These are phyloP conservation scores for Cephus runcator DNA, from an alignment of 2,888 invertebrate genomes.

Conservation along the genomic window DNA sequence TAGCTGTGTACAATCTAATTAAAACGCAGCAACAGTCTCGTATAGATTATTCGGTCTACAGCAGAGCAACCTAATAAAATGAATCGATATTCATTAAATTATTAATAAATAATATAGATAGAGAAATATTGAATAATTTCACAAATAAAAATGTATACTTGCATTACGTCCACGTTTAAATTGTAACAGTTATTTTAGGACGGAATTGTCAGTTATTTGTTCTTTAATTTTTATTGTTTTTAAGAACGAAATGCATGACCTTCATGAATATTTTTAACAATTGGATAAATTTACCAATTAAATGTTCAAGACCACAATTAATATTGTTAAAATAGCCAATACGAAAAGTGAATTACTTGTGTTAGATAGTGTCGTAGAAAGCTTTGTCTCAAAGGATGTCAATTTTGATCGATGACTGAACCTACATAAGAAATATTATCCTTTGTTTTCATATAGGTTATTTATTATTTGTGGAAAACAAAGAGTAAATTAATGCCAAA, in stretches of 20 bases:
- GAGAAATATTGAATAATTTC: not conserved
- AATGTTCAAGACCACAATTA: not conserved
- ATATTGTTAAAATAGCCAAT: not conserved
- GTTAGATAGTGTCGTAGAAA: not conserved
- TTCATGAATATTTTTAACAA: not conserved
- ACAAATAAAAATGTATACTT: not conserved
- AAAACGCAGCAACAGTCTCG: not conserved
- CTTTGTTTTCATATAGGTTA: not conserved
- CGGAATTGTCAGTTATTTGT: not conserved
- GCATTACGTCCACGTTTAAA: not conserved
- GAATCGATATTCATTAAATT: not conserved
- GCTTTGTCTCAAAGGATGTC: not conserved
- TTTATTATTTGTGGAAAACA: not conserved
- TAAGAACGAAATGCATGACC: not conserved
- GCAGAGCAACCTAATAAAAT: not conserved
- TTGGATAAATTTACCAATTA: not conserved
- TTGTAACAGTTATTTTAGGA: not conserved
- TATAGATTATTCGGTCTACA: not conserved
- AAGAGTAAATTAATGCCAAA: not conserved
- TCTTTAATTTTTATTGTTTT: not conserved
- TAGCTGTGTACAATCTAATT: not conserved
- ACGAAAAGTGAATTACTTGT: not conserved
- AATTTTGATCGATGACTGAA: not conserved
- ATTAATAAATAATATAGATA: not conserved
- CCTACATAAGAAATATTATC: not conserved